Base-by-base conservation (phyloP, 2,888 invertebrate genomes). In the Drosophila infuscata region DNA sequence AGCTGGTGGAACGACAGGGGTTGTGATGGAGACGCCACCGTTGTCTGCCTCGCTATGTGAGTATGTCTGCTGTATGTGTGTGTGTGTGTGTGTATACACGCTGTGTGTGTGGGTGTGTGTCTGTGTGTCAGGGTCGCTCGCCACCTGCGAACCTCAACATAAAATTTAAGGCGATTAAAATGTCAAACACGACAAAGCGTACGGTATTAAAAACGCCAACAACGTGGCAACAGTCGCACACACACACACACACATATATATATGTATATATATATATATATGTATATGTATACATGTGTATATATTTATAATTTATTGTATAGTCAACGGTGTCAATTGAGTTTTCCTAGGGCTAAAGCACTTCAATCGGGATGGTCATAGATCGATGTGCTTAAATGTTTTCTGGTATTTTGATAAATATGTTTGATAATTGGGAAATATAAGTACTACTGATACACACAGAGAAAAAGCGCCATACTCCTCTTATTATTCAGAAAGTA, bases 101-200 rank as follows among this genome's bases (percentile, higher is more conserved):
- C 5, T 63, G 20, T 25, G 38, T 25, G n/a, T n/a, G n/a, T 29
- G 36, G 38, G 51, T 20, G 36, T 64, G 38, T 56, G 33, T 32
- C 12, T 64, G 38, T 15, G 7, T 46, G 32, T 17, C 3, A 36
- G 43, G 56, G 46, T 33, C 64, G 66, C 66, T 52, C 67, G 74
- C 62, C 76, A 69, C 65, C 79, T 86, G 87, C 65, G 82, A 77
- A 90, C 79, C 83, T 86, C 89, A 76, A 83, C 90, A 89, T 75
- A 83, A 82, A 90, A 90, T 83, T 90, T 90, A 90, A 91, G 91
- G 89, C 91, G 91, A 90, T 90, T 90, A 91, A 91, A 90, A 91
- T 91, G 91, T 90, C 89, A 90, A 91, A 91, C 88, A 90, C 88
- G 88, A 81, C 90, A 91, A 90, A 91, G 88, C 85, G 82, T 84